phyloP scores from a whole-genome alignment of 37 sponge, comb jelly and placozoan genomes.

The Corticium candelabrum region DNA sequence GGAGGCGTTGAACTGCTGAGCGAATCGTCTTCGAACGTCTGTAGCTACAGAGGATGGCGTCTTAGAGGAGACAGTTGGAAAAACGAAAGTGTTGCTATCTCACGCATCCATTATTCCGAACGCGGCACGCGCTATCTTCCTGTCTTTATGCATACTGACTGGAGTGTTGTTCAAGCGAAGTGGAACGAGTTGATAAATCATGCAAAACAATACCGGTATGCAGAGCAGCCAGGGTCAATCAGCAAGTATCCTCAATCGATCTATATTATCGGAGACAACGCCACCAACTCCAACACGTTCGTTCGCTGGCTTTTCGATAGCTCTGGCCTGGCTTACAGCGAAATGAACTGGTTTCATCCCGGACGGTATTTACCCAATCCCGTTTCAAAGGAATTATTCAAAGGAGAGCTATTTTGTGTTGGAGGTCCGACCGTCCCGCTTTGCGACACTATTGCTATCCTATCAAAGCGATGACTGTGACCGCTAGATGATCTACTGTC shows the following conservation, averaged over 20 bases:
- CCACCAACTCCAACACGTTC: neutral
- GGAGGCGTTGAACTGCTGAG: too few relatives aligned
- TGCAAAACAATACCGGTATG: neutral
- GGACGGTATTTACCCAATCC: too few relatives aligned
- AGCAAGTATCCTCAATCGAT: neutral
- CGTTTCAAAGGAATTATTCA: too few relatives aligned
- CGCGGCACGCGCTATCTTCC: neutral
- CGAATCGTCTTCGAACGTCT: too few relatives aligned
- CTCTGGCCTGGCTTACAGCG: neutral
- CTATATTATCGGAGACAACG: neutral
- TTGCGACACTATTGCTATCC: too few relatives aligned
- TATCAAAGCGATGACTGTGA: too few relatives aligned
- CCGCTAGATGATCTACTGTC: too few relatives aligned
- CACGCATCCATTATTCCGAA: neutral
- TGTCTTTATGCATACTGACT: neutral
- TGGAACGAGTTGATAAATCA: neutral
- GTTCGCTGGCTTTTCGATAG: neutral
- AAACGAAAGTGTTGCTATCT: neutral
- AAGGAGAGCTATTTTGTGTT: too few relatives aligned
- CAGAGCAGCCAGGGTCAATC: neutral
- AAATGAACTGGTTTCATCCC: neutral
- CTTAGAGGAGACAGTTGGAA: too few relatives aligned
- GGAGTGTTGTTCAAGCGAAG: neutral
- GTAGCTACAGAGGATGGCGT: too few relatives aligned
- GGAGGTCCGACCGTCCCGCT: too few relatives aligned